phyloP scores from a whole-genome alignment of 2,888 invertebrate species.

The Pandemis corylana region DNA sequence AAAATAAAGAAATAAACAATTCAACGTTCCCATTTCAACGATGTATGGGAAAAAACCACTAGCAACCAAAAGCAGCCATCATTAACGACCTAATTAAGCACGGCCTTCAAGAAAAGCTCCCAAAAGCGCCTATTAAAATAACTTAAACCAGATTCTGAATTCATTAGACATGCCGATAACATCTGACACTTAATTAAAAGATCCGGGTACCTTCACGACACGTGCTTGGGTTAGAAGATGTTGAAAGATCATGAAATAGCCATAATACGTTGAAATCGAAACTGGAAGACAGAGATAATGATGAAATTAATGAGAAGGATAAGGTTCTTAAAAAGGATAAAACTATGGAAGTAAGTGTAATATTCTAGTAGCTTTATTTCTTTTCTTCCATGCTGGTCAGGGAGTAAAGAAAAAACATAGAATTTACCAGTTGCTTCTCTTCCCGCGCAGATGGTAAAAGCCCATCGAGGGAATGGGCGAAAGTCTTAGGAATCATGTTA shows the following conservation, averaged over 20 bases:
- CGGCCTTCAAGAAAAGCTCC: slow-evolving; percentile 25
- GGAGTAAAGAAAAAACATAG: too few species aligned
- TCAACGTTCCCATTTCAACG: not conserved
- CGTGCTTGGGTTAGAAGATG: slow-evolving; percentile 2
- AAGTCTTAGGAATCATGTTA: too few species aligned
- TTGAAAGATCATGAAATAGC: not conserved
- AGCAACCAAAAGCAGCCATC: not conserved
- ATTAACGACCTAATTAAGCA: slow-evolving; percentile 32
- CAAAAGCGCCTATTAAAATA: slow-evolving; percentile 3
- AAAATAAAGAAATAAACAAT: not conserved
- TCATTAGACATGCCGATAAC: slow-evolving; percentile 32
- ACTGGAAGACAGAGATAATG: not conserved
- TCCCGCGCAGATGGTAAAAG: too few species aligned
- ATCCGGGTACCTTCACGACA: slow-evolving; percentile 5
- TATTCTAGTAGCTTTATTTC: too few species aligned
- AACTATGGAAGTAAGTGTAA: too few species aligned
- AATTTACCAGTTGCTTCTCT: too few species aligned
- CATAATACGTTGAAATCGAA: not conserved
- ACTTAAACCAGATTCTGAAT: slow-evolving; percentile 13
- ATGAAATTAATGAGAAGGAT: not conserved
- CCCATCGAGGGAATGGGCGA: too few species aligned
- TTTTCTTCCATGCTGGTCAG: too few species aligned
- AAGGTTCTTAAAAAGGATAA: not conserved
- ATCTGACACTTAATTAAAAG: slow-evolving; percentile 32
- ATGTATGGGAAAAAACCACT: not conserved